Conservation (phyloP, 2,888 invertebrate species). For the Axea sp. region DNA sequence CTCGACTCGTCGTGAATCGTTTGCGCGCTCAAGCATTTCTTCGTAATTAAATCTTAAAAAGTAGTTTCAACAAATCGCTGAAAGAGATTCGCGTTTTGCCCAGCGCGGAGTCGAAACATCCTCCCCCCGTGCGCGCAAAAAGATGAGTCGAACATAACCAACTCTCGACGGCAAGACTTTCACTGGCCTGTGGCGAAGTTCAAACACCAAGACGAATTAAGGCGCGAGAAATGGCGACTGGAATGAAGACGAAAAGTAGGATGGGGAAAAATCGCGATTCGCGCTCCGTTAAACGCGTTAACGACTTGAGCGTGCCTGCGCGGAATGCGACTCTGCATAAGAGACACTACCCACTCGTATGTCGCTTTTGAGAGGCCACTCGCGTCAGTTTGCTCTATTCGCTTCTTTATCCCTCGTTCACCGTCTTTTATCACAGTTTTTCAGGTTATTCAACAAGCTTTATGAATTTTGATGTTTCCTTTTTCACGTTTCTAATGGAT, state of each 20-base stretch:
- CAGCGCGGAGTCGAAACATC: slow-evolving; percentile 12
- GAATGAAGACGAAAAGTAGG: slow-evolving; percentile 46
- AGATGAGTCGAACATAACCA: slow-evolving; percentile 40
- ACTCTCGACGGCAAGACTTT: slow-evolving; percentile 35
- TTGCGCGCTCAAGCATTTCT: slow-evolving; percentile 37
- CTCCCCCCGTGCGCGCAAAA: slow-evolving; percentile 4
- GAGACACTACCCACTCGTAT: slow-evolving; percentile 37
- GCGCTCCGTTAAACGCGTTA: slow-evolving; percentile 72
- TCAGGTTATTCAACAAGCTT: not conserved
- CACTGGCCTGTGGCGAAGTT: slow-evolving; percentile 42
- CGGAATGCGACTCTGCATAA: slow-evolving; percentile 64
- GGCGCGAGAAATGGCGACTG: slow-evolving; percentile 38
- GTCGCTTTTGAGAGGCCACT: slow-evolving; percentile 41
- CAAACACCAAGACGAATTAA: slow-evolving; percentile 31
- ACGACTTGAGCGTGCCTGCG: slow-evolving; percentile 65
- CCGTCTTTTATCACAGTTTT: slow-evolving; percentile 6
- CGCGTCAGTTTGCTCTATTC: slow-evolving; percentile 50
- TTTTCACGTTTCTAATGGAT: too few species aligned
- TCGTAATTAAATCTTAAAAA: slow-evolving; percentile 31
- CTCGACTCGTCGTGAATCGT: slow-evolving; percentile 25
- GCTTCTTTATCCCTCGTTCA: slow-evolving; percentile 42
- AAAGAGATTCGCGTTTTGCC: slow-evolving; percentile 30
- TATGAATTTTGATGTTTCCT: not conserved
- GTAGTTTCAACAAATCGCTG: slow-evolving; percentile 35
- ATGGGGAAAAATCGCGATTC: slow-evolving; percentile 65